Base-by-base conservation (phyloP, 2,888 invertebrate genomes). In the Iphiclides podalirius region DNA sequence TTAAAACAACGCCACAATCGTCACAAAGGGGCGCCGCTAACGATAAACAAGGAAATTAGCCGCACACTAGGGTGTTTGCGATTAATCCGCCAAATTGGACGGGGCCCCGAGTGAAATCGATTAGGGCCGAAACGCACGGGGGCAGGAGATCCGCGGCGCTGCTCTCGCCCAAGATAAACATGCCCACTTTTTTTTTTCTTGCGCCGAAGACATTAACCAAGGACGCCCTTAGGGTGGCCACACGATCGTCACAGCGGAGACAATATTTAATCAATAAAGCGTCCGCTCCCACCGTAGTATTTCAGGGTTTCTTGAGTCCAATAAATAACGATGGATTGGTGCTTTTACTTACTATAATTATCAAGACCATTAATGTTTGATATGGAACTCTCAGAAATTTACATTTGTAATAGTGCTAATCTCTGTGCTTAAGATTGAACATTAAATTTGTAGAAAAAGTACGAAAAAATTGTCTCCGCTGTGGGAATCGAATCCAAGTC, bases 171-270 rank as follows among this genome's bases (percentile, higher is more conserved):
- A 88, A 87, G 88, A 88, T 88, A 88, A 88, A 88, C 88, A 88
- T 83, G 81, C 82, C 84, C 75, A 75, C 64, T 68, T 83, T 87
- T 85, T 72, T 75, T 86, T 80, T 79, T 20, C 20, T 71, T 75
- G 75, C 79, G 72, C 72, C 78, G 73, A 86, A 88, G 88, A 88
- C 88, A 88, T 88, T 88, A 88, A 84, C 78, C 87, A 86, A 84
- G 88, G 88, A 86, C 81, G 75, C 67, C 68, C 62, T 57, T 58
- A 47, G 65, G 63, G 72, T 81, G 77, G 71, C 57, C 77, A 72
- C 7, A 28, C 42, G 1, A 15, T 9, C 7, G 7, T n/a, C n/a
- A n/a, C n/a, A n/a, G n/a, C n/a, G 3, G 3, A 13, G 2, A 26
- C 6, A 4, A 2, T 20, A 12, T 23, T 12, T 42, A 13, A 20